Conservation (phyloP, 2,888 invertebrate species). For the Parthenolecanium corni region DNA sequence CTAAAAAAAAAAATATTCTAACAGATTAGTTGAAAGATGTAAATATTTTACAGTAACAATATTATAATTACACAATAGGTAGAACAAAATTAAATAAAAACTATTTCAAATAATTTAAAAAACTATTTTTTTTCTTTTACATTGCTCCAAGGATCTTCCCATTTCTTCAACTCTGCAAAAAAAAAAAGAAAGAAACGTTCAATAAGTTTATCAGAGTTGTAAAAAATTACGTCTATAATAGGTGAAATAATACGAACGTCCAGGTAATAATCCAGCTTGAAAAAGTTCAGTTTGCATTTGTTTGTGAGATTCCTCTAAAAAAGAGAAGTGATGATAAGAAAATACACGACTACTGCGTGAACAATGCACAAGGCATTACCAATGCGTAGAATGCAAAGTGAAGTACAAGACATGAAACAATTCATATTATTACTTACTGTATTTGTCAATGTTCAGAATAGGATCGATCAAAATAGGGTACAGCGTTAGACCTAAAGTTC, state of each 20-base stretch:
- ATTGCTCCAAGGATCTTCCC: slow-evolving; percentile 18
- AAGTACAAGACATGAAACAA: too few relatives aligned
- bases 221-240: not conserved
- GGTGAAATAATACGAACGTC: not conserved
- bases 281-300: slow-evolving; percentile 8
- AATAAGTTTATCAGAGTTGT: not conserved
- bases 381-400: too few relatives aligned
- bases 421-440: too few relatives aligned
- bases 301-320: slow-evolving; percentile 9
- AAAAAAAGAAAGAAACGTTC: not conserved
- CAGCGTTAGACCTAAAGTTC: not conserved
- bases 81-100: too few relatives aligned
- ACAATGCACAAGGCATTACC: too few relatives aligned
- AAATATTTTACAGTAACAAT: too few relatives aligned
- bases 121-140: too few relatives aligned
- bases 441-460: not conserved
- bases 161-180: slow-evolving; percentile 13
- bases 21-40: too few relatives aligned
- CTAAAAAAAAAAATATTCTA: too few relatives aligned
- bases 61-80: too few relatives aligned
- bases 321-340: not conserved
- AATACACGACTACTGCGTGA: too few relatives aligned
- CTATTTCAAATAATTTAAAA: too few relatives aligned
- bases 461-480: slow-evolving; percentile 13
- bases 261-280: slow-evolving; percentile 14